Base-by-base conservation (phyloP, 2,797 vertebrate species). In the Mormyrus hasselquistii region DNA sequence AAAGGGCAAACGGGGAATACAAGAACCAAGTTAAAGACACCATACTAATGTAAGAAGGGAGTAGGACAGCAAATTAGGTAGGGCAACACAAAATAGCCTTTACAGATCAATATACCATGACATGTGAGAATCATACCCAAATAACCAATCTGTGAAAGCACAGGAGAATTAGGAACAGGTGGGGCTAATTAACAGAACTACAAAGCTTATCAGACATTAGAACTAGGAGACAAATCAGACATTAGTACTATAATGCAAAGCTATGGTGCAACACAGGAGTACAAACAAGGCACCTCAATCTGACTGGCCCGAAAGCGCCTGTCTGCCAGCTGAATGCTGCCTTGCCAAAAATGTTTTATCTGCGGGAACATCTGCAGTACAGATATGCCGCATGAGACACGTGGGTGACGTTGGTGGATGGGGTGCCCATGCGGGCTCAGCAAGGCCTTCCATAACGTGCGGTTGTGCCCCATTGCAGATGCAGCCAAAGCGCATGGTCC, bases 251-350 rank as follows among this genome's bases (percentile, higher is more conserved):
- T 59, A 59, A n/a, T 59, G 55, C 55, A 59, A 59, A 59, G 55
- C 55, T 14, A 41, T 0, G 14, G 34, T 19, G 69, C 69, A 38
- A 14, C 38, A 41, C 34, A 7, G 14, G 69, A 76, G 16, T 38
- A 41, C 34, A 76, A 76, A 76, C 34, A 76, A 76, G 95, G 94
- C 90, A 90, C 52, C 86, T 90, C 89, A 50, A 44, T 10, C 62
- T 4, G 14, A 14, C 10, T 8, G 8, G 10, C 87, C 10, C 2
- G 1, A 12, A 73, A 34, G 29, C 8, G 57, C 25, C 62, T 34
- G 4, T 16, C 73, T 76, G 38, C 73, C 73, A 19, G 14, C 29
- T 41, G 12, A 44, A 16, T 44, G 73, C 5, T 6, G 4, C 38
- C 38, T 4, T 44, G 34, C 34, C 38, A 44, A 41, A 41, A 19